These are phyloP conservation scores for Hippocampus abdominalis DNA, from an alignment of 2,113 vertebrate species.

Conservation along the genomic window DNA sequence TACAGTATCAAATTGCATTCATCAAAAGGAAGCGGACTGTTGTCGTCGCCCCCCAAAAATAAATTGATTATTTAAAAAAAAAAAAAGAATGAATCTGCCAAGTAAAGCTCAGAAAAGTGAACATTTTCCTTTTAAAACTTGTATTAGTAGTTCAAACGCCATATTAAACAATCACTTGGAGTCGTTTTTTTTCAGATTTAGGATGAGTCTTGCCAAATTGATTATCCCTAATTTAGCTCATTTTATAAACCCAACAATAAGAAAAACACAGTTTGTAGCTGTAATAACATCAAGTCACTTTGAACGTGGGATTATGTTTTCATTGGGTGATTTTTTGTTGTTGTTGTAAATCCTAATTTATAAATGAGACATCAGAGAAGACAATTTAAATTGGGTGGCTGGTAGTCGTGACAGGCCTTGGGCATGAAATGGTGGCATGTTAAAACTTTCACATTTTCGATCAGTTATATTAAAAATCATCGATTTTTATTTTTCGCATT, in stretches of 20 bases:
- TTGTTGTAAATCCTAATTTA: slow-evolving; percentile 61
- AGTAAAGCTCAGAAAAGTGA: background rate
- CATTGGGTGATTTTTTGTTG: slow-evolving; percentile 55
- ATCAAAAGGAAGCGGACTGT: background rate
- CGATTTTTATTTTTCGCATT: slow-evolving; percentile 14
- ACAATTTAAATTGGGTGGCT: slow-evolving; percentile 55
- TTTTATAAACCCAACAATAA: background rate
- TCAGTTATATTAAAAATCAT: slow-evolving; percentile 20
- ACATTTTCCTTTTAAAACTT: background rate
- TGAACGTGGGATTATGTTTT: slow-evolving; percentile 50
- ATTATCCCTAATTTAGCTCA: background rate
- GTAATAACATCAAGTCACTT: slow-evolving; percentile 56
- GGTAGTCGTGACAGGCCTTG: slow-evolving; percentile 72
- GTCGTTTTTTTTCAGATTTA: background rate
- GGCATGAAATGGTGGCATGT: slow-evolving; percentile 43
- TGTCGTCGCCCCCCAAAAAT: no score
- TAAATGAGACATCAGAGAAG: slow-evolving; percentile 67
- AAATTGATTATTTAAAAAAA: no score
- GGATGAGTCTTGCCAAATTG: background rate
- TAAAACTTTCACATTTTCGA: slow-evolving; percentile 44
- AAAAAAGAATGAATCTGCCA: no score
- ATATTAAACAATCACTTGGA: background rate
- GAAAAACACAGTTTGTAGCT: slow-evolving; percentile 32
- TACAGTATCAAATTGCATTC: slow-evolving; percentile 3
- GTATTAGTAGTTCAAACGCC: background rate